Evolutionary conservation across 1,140 invertebrate species (phyloP), one percentile per base, ranked within the genome.

Genomic region (Cydia strobilella): DNA sequence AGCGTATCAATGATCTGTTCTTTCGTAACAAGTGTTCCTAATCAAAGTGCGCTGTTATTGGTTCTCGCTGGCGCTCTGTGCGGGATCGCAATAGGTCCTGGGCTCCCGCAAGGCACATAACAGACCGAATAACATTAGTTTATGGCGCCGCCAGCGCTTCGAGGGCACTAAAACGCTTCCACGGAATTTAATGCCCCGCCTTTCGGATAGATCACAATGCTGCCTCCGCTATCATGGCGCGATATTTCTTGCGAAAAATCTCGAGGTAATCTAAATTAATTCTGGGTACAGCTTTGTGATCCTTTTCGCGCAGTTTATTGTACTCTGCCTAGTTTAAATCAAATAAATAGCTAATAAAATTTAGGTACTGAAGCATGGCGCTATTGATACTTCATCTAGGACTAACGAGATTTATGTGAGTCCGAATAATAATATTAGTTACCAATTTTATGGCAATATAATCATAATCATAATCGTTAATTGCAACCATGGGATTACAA

Each of bases 101-200:
- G 20, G 79, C 77, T 84, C 83, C 82, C 84, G 73, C 81, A 82
- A 83, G 80, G 82, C 86, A 83, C 80, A 88, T 85, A 86, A 84
- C 81, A 82, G 81, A 86, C 82, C 80, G 85, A 91, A 89, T 86
- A 86, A 86, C 84, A 89, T 89, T 89, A 88, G 86, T 90, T 90
- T 89, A 91, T 86, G 84, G 83, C 75, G 83, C 81, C 79, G 63
- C 74, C 65, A 75, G 77, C 73, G 80, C 79, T 76, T 76, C 73
- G 77, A 78, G 80, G 79, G 80, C 77, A 85, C 82, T 87, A 86
- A 86, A 84, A 82, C 81, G 83, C 81, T 86, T 84, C 81, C 81
- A 75, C 51, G 62, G 76, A 82, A 82, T 81, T 81, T 81, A 80
- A 66, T 78, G 75, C 62, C 75, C 74, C 71, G 59, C 75, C 76